These are phyloP conservation scores for Epizoanthus fatuus DNA, from an alignment of 92 coral and sea anemone genomes.

Conservation along the genomic window DNA sequence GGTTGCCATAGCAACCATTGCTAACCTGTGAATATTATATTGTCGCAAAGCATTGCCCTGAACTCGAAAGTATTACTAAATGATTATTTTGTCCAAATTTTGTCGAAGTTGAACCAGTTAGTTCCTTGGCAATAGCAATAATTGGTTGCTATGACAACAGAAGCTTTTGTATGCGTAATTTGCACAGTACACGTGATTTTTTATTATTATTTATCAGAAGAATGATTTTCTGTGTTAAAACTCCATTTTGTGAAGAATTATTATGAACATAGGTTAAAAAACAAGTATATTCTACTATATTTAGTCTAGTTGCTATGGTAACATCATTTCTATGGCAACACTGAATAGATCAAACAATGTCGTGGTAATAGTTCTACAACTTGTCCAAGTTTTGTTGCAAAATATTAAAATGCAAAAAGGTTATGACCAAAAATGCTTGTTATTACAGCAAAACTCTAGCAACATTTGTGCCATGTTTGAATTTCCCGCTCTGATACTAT, in stretches of 20 bases:
- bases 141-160: too few relatives aligned
- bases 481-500: conserved; percentile 1
- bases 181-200: too few relatives aligned
- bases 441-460: not conserved
- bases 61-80: not conserved
- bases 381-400: conserved; percentile 24
- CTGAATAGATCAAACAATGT: not conserved
- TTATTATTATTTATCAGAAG: too few relatives aligned
- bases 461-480: not conserved
- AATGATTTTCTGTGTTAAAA: too few relatives aligned
- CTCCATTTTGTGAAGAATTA: too few relatives aligned
- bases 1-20: not conserved
- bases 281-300: conserved; percentile 4
- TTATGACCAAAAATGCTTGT: conserved; percentile 15
- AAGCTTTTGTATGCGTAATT: too few relatives aligned
- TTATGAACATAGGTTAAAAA: not conserved
- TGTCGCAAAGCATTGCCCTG: conserved; percentile 23
- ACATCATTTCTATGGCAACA: conserved; percentile 9
- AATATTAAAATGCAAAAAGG: conserved; percentile 13
- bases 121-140: too few relatives aligned
- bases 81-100: too few relatives aligned
- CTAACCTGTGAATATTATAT: conserved; percentile 13
- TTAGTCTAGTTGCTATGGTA: conserved; percentile 15
- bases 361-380: conserved; percentile 10
- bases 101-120: too few relatives aligned